These are phyloP conservation scores for Callocephalon fimbriatum DNA, from an alignment of 2,113 vertebrate genomes.

Conservation along the genomic window DNA sequence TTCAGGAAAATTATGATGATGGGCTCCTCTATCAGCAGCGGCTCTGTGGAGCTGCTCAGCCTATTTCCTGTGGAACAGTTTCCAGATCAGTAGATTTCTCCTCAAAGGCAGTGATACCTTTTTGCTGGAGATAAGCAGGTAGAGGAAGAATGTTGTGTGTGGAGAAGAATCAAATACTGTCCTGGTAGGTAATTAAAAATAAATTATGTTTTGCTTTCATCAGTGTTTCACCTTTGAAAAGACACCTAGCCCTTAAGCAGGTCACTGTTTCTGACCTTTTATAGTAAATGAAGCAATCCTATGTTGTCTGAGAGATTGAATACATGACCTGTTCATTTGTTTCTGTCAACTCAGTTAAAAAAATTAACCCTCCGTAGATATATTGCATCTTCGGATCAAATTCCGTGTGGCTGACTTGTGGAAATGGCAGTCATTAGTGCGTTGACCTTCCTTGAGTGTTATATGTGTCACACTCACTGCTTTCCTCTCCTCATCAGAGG, in stretches of 20 bases:
- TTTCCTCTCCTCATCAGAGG: neutral
- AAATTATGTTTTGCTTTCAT: slow-evolving; percentile 37
- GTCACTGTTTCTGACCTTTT: neutral
- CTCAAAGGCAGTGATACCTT: neutral
- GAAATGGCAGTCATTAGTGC: neutral
- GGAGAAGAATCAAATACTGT: neutral
- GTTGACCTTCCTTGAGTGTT: neutral
- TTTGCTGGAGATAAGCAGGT: neutral
- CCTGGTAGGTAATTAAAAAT: slow-evolving; percentile 48
- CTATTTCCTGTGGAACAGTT: neutral
- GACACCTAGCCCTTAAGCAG: slow-evolving; percentile 6
- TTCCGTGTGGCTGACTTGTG: neutral
- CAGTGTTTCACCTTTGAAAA: slow-evolving; percentile 6
- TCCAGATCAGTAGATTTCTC: neutral
- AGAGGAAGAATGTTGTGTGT: neutral
- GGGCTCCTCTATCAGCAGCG: neutral
- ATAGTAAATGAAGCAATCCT: neutral
- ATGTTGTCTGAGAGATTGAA: neutral
- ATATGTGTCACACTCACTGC: neutral
- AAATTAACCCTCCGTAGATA: neutral
- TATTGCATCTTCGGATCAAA: neutral
- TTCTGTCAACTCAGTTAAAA: neutral
- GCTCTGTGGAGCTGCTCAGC: neutral
- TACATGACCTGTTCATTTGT: neutral
- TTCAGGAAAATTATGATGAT: neutral